phyloP scores from a whole-genome alignment of 2,888 invertebrate genomes.

The Apodemia mormo region DNA sequence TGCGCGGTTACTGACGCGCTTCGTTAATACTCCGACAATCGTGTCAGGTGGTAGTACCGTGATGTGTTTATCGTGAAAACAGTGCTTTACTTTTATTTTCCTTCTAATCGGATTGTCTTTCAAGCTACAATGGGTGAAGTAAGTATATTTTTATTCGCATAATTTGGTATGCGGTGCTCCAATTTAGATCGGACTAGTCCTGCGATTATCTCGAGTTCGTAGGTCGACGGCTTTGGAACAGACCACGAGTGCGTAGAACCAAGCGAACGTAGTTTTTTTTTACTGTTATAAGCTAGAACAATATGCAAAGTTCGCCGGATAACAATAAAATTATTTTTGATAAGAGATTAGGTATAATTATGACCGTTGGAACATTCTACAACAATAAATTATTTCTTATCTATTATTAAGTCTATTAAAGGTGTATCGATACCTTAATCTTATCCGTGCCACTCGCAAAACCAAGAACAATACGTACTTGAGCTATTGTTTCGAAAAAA shows the following conservation, averaged over 20 bases:
- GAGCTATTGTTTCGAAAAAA: slow-evolving; percentile 15
- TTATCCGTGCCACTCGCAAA: slow-evolving; percentile 28
- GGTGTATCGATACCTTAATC: slow-evolving; percentile 31
- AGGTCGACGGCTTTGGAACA: slow-evolving; percentile 64
- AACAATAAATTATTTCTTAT: slow-evolving; percentile 60
- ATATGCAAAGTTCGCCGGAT: slow-evolving; percentile 7
- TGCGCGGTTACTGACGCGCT: slow-evolving; percentile 61
- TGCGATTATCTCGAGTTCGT: slow-evolving; percentile 63
- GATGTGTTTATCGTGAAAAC: slow-evolving; percentile 67
- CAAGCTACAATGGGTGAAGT: slow-evolving; percentile 71
- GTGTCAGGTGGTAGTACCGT: slow-evolving; percentile 63
- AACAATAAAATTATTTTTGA: slow-evolving; percentile 43
- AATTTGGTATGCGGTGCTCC: slow-evolving; percentile 58
- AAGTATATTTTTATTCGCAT: slow-evolving; percentile 52
- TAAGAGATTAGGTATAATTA: slow-evolving; percentile 44
- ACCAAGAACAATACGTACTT: slow-evolving; percentile 14
- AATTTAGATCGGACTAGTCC: slow-evolving; percentile 56
- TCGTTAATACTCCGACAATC: slow-evolving; percentile 44
- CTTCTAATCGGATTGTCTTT: slow-evolving; percentile 50
- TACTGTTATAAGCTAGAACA: slow-evolving; percentile 24
- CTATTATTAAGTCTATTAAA: slow-evolving; percentile 48
- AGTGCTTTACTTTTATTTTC: slow-evolving; percentile 49
- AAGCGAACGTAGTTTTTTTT: slow-evolving; percentile 28
- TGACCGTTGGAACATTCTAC: slow-evolving; percentile 50
- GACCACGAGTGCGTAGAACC: slow-evolving; percentile 17